A percentile compares a stretch with the other conserved stretches of the same genome.
These are phyloP conservation scores for Orthochromis indermauri DNA, from an alignment of 2,113 vertebrate genomes.

Conservation along the genomic window DNA sequence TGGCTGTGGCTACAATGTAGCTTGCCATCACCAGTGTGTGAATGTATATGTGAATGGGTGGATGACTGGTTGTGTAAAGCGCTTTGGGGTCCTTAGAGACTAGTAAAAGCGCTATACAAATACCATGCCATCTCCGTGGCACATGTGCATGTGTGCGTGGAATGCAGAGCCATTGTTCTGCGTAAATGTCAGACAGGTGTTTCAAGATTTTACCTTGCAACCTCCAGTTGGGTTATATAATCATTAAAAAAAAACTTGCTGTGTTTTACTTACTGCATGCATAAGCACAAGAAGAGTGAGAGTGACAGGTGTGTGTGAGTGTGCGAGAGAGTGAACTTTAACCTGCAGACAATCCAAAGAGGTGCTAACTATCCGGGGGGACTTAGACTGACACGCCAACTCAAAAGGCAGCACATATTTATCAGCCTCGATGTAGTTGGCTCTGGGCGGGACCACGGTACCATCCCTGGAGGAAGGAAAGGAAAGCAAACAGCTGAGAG, in stretches of 20 bases:
- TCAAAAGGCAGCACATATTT: constrained; percentile 96
- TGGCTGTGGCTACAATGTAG: not conserved
- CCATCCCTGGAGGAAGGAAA: constrained; percentile 72
- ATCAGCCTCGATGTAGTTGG: constrained; percentile 96
- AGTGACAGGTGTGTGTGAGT: not conserved
- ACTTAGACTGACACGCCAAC: constrained; percentile 95
- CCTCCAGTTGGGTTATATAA: not conserved
- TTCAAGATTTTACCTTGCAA: not conserved
- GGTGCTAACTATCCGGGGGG: constrained; percentile 91
- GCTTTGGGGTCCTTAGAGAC: not conserved
- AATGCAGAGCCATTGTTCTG: not conserved
- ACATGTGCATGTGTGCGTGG: not conserved
- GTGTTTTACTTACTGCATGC: not conserved
- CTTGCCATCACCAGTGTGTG: not conserved
- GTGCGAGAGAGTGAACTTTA: not conserved
- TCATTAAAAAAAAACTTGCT: not conserved
- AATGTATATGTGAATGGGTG: not conserved
- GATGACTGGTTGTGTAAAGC: not conserved
- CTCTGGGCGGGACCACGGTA: constrained; percentile 80
- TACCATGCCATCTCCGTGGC: not conserved
- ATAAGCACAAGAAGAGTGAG: not conserved
- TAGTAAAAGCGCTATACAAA: not conserved
- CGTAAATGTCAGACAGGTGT: not conserved
- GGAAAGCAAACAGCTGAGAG: not conserved
- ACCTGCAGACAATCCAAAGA: constrained; percentile 97